Evolutionary conservation across 2,113 vertebrate genomes (phyloP).

Genomic region (Melanerpes formicivorus): DNA sequence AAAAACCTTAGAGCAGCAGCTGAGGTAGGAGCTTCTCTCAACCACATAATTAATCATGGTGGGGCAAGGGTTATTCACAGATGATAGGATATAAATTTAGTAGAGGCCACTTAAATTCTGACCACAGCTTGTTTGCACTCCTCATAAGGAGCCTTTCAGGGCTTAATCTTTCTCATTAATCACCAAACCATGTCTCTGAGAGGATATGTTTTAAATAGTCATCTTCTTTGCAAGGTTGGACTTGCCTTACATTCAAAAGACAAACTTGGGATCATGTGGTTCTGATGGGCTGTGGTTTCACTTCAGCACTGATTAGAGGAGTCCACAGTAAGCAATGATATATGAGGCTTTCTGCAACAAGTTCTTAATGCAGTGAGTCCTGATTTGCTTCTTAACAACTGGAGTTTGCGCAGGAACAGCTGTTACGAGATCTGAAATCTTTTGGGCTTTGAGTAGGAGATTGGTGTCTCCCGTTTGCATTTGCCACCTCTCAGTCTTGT

Average conservation of each 20-base stretch:
- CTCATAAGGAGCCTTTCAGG: not conserved
- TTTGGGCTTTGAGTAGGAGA: not conserved
- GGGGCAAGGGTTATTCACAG: not conserved
- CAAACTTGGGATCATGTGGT: accelerated
- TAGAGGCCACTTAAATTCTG: not conserved
- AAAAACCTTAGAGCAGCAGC: not conserved
- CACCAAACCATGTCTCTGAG: not conserved
- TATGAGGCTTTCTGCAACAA: not conserved
- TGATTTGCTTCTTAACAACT: not conserved
- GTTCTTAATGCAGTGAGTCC: not conserved
- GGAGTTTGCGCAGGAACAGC: not conserved
- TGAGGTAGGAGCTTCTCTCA: not conserved
- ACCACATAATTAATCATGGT: not conserved
- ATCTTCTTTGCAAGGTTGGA: not conserved
- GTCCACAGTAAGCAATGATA: not conserved
- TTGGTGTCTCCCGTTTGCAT: not conserved
- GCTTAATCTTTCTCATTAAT: not conserved
- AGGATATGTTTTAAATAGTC: not conserved
- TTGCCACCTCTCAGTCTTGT: not conserved
- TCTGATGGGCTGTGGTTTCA: not conserved
- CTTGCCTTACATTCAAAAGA: accelerated
- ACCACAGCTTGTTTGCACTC: not conserved
- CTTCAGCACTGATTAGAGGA: not conserved
- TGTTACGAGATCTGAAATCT: not conserved
- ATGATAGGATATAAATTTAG: not conserved